These are phyloP conservation scores for Drosophila kepulauana DNA, from an alignment of 1,140 invertebrate species.

Conservation along the genomic window DNA sequence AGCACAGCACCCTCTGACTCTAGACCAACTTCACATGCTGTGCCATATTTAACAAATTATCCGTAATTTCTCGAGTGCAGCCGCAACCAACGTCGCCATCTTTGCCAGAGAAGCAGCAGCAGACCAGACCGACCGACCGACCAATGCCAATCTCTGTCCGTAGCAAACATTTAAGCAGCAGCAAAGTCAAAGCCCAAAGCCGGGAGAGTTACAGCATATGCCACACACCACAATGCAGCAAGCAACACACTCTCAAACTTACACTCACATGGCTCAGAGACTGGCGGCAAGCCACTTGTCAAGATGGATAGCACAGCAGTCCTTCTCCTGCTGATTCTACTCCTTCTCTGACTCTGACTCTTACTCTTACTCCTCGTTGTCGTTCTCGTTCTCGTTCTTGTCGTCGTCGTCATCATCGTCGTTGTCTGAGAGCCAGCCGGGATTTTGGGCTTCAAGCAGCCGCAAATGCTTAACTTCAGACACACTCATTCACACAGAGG, in stretches of 20 bases:
- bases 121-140: background rate
- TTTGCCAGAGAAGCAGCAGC: slow-evolving; percentile 24
- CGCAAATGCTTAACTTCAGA: slow-evolving; percentile 82
- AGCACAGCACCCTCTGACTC: background rate
- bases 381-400: slow-evolving; percentile 13
- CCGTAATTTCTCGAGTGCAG: slow-evolving; percentile 81
- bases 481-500: slow-evolving; percentile 47
- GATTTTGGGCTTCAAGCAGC: slow-evolving; percentile 80
- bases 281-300: slow-evolving; percentile 77
- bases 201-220: slow-evolving; percentile 10
- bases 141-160: slow-evolving; percentile 46
- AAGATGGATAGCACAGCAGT: slow-evolving; percentile 77
- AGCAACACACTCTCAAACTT: slow-evolving; percentile 24
- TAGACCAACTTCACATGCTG: slow-evolving; percentile 34
- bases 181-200: slow-evolving; percentile 26
- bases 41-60: slow-evolving; percentile 84
- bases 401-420: slow-evolving; percentile 11
- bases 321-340: slow-evolving; percentile 3
- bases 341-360: too few species aligned
- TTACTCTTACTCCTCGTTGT: background rate
- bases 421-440: slow-evolving; percentile 59
- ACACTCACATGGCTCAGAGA: slow-evolving; percentile 16
- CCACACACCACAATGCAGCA: slow-evolving; percentile 13
- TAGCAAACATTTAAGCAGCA: slow-evolving; percentile 49
- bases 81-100: slow-evolving; percentile 47